These are phyloP conservation scores for Styela plicata DNA, from an alignment of 23 tunicate species.

Conservation along the genomic window DNA sequence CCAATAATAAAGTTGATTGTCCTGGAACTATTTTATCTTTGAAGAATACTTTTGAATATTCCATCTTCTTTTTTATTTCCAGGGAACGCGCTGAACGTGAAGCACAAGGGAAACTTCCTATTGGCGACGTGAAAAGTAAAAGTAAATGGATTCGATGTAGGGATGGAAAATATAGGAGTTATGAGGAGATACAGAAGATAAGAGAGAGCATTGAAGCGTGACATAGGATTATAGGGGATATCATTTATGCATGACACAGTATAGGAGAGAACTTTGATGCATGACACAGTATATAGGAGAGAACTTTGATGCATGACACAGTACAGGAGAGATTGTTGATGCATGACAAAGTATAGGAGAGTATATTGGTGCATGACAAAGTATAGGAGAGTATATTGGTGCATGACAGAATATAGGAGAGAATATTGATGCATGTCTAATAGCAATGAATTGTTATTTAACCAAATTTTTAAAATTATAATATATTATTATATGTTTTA, in stretches of 20 bases:
- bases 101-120: conserved; percentile 33
- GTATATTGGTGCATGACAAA: neutral
- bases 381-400: neutral
- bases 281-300: neutral
- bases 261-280: neutral
- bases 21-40: too few species aligned
- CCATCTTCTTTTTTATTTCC: too few species aligned
- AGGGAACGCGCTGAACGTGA: conserved; percentile 33
- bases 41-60: too few species aligned
- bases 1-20: too few species aligned
- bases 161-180: conserved; percentile 47
- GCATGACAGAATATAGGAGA: neutral
- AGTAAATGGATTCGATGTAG: conserved; percentile 59
- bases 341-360: neutral
- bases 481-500: too few species aligned
- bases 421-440: neutral
- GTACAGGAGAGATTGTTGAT: neutral
- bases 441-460: too few species aligned
- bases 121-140: conserved; percentile 26
- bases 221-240: neutral
- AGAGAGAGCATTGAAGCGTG: neutral
- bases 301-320: neutral
- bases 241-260: neutral
- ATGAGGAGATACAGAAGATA: neutral
- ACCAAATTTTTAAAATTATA: too few species aligned